These are phyloP conservation scores for Drosophila bocqueti DNA, from an alignment of 1,140 invertebrate genomes.

Conservation along the genomic window DNA sequence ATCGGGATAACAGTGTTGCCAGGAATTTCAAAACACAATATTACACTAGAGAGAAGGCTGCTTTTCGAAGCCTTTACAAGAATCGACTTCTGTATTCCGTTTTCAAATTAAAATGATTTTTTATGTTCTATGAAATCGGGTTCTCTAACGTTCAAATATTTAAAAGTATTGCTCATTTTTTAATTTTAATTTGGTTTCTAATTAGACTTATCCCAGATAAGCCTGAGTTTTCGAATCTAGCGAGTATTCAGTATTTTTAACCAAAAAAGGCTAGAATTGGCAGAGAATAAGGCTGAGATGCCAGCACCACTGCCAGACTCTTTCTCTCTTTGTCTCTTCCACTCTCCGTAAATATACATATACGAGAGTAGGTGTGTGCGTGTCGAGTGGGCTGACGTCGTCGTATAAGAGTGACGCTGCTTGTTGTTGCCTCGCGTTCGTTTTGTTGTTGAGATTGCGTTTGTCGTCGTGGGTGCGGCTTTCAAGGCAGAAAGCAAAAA, in stretches of 20 bases:
- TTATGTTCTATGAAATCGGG: not conserved
- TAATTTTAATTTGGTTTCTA: rapidly evolving
- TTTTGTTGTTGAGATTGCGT: conserved; percentile 33
- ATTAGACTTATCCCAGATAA: not conserved
- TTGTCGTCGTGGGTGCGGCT: conserved; percentile 70
- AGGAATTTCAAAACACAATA: not conserved
- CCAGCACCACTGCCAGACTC: not conserved
- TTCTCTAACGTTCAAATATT: not conserved
- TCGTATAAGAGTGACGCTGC: conserved; percentile 67
- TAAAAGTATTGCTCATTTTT: too few relatives aligned
- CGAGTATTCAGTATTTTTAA: conserved; percentile 3
- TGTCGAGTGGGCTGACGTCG: conserved; percentile 59
- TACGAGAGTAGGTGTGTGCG: not conserved
- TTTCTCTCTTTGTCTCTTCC: not conserved
- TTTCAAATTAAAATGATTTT: not conserved
- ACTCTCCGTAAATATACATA: conserved; percentile 6
- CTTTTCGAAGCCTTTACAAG: not conserved
- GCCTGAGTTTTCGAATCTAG: not conserved
- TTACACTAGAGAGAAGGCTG: not conserved
- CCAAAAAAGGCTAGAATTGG: not conserved
- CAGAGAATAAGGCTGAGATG: not conserved
- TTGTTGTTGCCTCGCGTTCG: conserved; percentile 36
- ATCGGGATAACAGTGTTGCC: conserved; percentile 1
- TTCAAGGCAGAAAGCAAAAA: conserved; percentile 28
- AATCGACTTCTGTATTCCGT: not conserved